These are phyloP conservation scores for Neotoma lepida DNA, from an alignment of 2,113 vertebrate genomes.

Conservation along the genomic window DNA sequence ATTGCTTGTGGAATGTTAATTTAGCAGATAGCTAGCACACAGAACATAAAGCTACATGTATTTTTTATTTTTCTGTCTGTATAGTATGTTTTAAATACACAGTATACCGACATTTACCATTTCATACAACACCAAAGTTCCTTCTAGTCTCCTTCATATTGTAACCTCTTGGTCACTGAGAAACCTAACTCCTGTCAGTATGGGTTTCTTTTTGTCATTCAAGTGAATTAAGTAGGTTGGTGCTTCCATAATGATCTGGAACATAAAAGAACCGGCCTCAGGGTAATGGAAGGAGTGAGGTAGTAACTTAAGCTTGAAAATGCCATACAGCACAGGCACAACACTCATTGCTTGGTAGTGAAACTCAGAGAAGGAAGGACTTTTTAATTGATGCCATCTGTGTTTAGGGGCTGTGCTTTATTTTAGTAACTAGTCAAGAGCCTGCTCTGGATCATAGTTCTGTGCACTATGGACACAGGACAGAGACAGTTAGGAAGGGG, in stretches of 20 bases:
- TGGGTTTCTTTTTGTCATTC: background rate
- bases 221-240: background rate
- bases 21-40: background rate
- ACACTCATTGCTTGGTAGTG: background rate
- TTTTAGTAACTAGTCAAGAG: background rate
- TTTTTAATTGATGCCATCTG: background rate
- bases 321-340: background rate
- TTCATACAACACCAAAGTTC: background rate
- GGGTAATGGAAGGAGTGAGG: background rate
- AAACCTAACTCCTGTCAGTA: background rate
- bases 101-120: background rate
- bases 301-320: background rate
- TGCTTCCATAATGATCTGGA: background rate
- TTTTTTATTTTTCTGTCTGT: background rate
- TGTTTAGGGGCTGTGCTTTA: background rate
- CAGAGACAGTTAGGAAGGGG: background rate
- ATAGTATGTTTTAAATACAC: background rate
- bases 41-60: background rate
- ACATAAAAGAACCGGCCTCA: background rate
- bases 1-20: background rate
- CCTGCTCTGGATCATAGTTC: background rate
- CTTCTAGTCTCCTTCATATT: background rate
- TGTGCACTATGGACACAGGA: background rate
- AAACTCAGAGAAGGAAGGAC: background rate
- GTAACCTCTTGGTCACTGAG: background rate